Evolutionary conservation across 2,797 vertebrate species (phyloP), one percentile per base, ranked within the genome.

Genomic region (Lagodon rhomboides): DNA sequence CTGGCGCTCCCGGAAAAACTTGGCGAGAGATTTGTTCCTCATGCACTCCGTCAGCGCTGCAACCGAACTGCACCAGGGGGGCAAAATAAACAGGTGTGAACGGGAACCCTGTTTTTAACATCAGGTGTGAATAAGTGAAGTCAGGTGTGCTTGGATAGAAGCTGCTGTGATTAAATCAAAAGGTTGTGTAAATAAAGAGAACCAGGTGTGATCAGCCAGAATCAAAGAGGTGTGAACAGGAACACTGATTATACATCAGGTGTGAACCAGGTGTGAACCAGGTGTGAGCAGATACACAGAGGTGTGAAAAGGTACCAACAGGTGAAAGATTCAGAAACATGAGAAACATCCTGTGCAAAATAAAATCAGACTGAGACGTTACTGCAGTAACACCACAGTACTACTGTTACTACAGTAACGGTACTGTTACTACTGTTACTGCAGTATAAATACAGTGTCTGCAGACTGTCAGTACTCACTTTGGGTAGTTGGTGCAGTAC

Each of bases 401-500:
- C 3, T 30, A 30, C 30, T 30, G 5, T 30, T 30, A 30, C 30
- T 5, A 6, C 5, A 30, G 30, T 30, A 30, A 3, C 5, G 0
- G 0, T n/a, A 13, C 23, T 49, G 18, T 15, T 16, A 47, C 46
- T n/a, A 13, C 23, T 49, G 18, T 15, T 16, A 47, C 46, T 47
- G 46, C 17, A 27, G 27, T 27, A 27, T 27, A 27, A 27, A 27
- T 27, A 27, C 4, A 47, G 44, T 49, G 3, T 11, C 30, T 58
- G 30, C 30, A 34, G 30, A 34, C 6, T n/a, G 27, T 22, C 13
- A 17, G 74, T 0, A 65, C 97, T 96, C 88, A 99, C 98, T 97
- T 98, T 55, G 98, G 98, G 91, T 99, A 99, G 93, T 98, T 99
- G 91, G 96, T 99, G 94, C 98, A 99, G 93, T 99, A 99, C 78